Evolutionary conservation across 2,797 vertebrate species (phyloP).

Genomic region (Sebastes dallii): DNA sequence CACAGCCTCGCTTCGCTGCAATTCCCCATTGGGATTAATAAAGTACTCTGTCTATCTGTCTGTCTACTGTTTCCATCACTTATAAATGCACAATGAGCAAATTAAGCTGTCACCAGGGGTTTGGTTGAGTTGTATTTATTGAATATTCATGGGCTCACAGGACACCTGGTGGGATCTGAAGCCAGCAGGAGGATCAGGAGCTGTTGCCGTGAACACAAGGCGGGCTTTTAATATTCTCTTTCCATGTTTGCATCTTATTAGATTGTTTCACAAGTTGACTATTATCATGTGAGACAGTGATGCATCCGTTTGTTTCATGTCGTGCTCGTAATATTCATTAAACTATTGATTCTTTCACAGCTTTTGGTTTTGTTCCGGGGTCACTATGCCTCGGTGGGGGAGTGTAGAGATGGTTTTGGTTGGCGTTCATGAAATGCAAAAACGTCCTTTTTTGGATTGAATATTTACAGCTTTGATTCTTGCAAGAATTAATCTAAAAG

Average conservation of each 20-base stretch:
- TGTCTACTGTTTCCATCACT: neutral
- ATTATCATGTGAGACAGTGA: neutral
- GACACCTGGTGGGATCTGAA: neutral
- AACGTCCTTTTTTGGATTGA: neutral
- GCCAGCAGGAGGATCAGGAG: neutral
- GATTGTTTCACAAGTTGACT: neutral
- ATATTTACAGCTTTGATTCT: neutral
- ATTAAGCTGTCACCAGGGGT: constrained; percentile 14
- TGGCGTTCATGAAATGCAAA: neutral
- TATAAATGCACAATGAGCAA: neutral
- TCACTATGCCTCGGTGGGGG: neutral
- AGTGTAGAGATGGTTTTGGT: neutral
- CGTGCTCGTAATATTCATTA: neutral
- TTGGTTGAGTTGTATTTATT: constrained; percentile 4
- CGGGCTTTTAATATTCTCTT: neutral
- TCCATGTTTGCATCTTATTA: neutral
- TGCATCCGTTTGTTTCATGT: neutral
- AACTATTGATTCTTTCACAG: neutral
- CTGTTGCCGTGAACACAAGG: neutral
- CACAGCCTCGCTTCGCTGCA: neutral
- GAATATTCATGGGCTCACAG: constrained; percentile 9
- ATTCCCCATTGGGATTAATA: neutral
- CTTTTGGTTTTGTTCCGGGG: neutral
- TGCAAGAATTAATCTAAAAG: neutral
- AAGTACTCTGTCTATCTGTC: neutral